Evolutionary conservation across 2,113 vertebrate genomes (phyloP).

Genomic region (Brachyhypopomus occidentalis): DNA sequence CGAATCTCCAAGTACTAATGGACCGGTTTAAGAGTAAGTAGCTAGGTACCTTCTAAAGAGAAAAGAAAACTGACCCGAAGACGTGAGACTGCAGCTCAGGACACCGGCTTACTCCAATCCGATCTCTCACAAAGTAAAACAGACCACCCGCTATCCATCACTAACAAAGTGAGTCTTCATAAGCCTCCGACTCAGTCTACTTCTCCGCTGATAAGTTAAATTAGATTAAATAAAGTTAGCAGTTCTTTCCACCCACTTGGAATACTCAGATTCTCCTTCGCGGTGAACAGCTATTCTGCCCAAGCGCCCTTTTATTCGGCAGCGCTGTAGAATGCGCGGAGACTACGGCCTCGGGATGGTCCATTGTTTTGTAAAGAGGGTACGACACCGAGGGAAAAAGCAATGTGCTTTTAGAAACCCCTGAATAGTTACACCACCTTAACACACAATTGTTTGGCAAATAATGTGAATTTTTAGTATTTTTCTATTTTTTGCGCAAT

Average conservation of each 20-base stretch:
- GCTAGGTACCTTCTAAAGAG: neutral
- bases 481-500: neutral
- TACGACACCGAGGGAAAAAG: no score
- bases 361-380: neutral
- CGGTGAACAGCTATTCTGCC: neutral
- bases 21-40: no score
- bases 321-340: slow-evolving; percentile 3
- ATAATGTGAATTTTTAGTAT: neutral
- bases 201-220: neutral
- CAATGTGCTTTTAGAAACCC: neutral
- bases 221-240: neutral
- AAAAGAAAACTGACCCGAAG: slow-evolving; percentile 54
- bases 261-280: neutral
- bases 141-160: slow-evolving; percentile 32
- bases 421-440: no score
- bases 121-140: slow-evolving; percentile 37
- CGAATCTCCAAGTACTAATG: no score
- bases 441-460: neutral
- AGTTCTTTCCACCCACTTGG: neutral
- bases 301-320: slow-evolving; percentile 4
- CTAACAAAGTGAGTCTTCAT: slow-evolving; percentile 53
- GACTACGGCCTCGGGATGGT: slow-evolving; percentile 7
- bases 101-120: slow-evolving; percentile 50
- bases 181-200: no score
- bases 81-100: neutral